Base-by-base conservation (phyloP, 1,140 invertebrate genomes). In the Atta colombica region DNA sequence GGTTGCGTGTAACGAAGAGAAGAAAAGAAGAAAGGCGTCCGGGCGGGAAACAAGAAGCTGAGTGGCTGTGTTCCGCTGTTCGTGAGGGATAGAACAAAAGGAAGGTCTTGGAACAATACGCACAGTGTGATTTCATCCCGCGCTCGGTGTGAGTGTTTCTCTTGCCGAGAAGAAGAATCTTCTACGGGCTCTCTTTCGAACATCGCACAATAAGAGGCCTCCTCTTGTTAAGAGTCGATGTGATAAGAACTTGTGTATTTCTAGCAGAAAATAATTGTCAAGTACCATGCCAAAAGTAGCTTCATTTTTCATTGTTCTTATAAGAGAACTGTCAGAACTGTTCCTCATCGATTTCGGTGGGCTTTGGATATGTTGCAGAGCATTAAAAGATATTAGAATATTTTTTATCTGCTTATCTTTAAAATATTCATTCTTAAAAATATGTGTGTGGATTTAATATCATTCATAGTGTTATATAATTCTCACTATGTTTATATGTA, bases 1-100 rank as follows among this genome's bases (percentile, higher is more conserved):
- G 39, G 53, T 61, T 82, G n/a, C 66, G n/a, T 75, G 58, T 84
- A 84, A 84, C 58, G 80, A 84, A 61, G 77, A 14, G 45, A 61
- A 75, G 80, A 61, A 74, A 75, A 61, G 69, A 61, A 58, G 45
- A 51, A 84, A 75, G 69, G 28, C 69, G 39, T 5, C 39, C n/a
- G 21, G 21, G 78, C 39, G 25, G 49, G 69, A 74, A 84, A 84
- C 69, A 84, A 84, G 80, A 84, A 75, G 80, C 80, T 82, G 80
- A 82, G 55, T 82, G 80, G 68, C 68, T 84, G 39, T 84, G 58
- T 75, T 35, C n/a, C 45, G 18, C 39, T 25, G 51, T 35, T 58
- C 63, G 68, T 68, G 14, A 74, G 39, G 25, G 55, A 28, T 61
- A 35, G 35, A 84, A 84, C 55, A 75, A 84, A 84, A 74, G 80